phyloP scores from a whole-genome alignment of 2,797 vertebrate species.

The Odontamblyopus rebecca region DNA sequence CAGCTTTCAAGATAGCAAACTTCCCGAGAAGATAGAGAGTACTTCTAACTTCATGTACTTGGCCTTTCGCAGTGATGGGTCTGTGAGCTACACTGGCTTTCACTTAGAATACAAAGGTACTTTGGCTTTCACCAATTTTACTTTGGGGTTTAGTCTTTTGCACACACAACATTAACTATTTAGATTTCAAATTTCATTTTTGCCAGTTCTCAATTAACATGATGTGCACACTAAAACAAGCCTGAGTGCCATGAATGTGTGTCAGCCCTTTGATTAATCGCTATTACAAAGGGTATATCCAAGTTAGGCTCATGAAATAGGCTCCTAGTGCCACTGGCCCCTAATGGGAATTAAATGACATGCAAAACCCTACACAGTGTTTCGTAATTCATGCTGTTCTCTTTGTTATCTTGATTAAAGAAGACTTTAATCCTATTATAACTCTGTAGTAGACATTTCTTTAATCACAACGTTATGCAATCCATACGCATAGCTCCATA shows the following conservation, averaged over 20 bases:
- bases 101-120: constrained; percentile 98
- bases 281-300: neutral
- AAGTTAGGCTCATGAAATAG: neutral
- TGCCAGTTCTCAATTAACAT: neutral
- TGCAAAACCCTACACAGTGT: neutral
- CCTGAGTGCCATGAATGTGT: neutral
- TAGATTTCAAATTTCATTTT: neutral
- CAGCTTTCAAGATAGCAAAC: constrained; percentile 96
- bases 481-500: constrained; percentile 11
- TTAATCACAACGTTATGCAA: constrained; percentile 21
- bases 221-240: neutral
- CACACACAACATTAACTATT: neutral
- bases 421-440: constrained; percentile 13
- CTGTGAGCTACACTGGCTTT: constrained; percentile 97
- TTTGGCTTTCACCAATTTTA: constrained; percentile 14
- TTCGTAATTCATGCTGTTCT: neutral
- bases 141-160: neutral
- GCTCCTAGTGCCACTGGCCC: neutral
- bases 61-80: constrained; percentile 96
- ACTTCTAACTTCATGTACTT: constrained; percentile 94
- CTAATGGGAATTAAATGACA: constrained; percentile 2
- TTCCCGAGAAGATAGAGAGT: constrained; percentile 96
- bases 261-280: neutral
- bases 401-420: constrained; percentile 7
- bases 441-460: constrained; percentile 28